Evolutionary conservation across 2,888 invertebrate genomes (phyloP).

Genomic region (Apotomis capreana): DNA sequence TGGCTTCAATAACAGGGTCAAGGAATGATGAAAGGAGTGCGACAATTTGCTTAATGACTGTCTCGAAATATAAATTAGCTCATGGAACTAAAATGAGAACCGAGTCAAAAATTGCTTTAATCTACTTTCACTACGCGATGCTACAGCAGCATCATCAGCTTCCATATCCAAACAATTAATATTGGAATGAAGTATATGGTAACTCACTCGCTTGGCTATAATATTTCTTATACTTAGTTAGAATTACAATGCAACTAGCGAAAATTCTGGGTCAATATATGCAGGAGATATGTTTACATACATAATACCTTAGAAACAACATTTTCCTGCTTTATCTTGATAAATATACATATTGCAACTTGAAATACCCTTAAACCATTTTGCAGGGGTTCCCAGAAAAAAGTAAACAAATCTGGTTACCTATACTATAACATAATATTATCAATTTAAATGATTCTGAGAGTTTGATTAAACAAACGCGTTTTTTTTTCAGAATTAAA

Average conservation of each 20-base stretch:
- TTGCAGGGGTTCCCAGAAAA: constrained; percentile 5
- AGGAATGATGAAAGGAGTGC: constrained; percentile 26
- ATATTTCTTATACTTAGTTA: too few species aligned
- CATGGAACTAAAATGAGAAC: not conserved
- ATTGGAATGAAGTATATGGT: too few species aligned
- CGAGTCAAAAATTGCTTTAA: not conserved
- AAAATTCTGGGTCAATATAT: not conserved
- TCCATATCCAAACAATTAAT: too few species aligned
- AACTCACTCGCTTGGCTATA: too few species aligned
- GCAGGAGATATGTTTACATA: not conserved
- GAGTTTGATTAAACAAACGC: too few species aligned
- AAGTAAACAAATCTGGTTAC: not conserved
- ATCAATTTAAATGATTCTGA: too few species aligned
- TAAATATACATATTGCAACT: not conserved
- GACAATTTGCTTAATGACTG: constrained; percentile 8
- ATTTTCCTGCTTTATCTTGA: not conserved
- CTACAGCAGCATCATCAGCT: too few species aligned
- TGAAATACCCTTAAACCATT: constrained; percentile 3
- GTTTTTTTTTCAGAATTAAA: too few species aligned
- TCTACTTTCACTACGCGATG: too few species aligned
- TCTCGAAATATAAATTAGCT: not conserved
- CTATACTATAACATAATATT: too few species aligned
- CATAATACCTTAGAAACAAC: not conserved
- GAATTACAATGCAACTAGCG: too few species aligned
- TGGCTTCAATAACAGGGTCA: constrained; percentile 26